A percentile compares a stretch with the other conserved stretches of the same genome.
Conservation (phyloP, 2,113 vertebrate species). For the Apteryx mantelli region DNA sequence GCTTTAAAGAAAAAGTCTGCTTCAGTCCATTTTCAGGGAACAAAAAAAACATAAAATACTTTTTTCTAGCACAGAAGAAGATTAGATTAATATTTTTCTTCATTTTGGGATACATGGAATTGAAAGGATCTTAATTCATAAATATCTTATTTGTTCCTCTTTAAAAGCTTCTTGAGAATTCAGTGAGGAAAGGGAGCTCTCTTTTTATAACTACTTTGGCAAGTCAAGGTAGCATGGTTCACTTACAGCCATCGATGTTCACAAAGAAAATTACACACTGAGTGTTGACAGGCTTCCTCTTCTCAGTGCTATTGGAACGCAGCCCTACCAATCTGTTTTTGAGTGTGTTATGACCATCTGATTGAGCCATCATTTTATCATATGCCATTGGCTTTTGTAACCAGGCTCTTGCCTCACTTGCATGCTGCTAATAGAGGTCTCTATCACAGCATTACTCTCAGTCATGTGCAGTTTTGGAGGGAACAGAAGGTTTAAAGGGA, state of each 20-base stretch:
- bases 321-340: slow-evolving; percentile 27
- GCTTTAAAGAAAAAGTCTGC: not conserved
- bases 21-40: not conserved
- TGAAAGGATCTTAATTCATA: slow-evolving; percentile 16
- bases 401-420: slow-evolving; percentile 30
- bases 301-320: not conserved
- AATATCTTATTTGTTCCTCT: not conserved
- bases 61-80: not conserved
- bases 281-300: slow-evolving; percentile 12
- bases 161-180: slow-evolving; percentile 12
- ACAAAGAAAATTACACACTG: not conserved
- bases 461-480: not conserved
- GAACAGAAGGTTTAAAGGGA: not conserved
- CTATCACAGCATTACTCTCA: not conserved
- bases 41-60: not conserved
- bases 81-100: not conserved
- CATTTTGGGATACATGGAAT: slow-evolving; percentile 22
- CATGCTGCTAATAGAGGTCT: not conserved
- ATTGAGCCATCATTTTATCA: slow-evolving; percentile 63
- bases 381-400: slow-evolving; percentile 51
- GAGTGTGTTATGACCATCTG: not conserved
- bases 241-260: not conserved
- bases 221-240: not conserved
- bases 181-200: not conserved
- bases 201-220: not conserved